phyloP scores from a whole-genome alignment of 2,113 vertebrate genomes.

The Ammodytes marinus region DNA sequence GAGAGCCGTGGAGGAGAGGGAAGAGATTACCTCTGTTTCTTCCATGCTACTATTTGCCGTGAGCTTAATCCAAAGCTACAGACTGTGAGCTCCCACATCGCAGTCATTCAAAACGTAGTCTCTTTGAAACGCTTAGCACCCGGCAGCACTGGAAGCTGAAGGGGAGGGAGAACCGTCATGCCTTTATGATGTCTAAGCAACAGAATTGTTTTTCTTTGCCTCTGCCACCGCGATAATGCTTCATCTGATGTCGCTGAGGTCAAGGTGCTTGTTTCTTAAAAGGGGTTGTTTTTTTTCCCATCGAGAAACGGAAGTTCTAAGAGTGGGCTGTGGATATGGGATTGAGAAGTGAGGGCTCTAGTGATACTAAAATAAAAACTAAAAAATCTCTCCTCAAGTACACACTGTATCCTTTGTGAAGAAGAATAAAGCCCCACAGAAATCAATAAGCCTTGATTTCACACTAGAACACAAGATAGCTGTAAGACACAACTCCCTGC shows the following conservation, averaged over 20 bases:
- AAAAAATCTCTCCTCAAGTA: slow-evolving; percentile 41
- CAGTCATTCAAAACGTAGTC: slow-evolving; percentile 68
- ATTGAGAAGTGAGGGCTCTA: slow-evolving; percentile 57
- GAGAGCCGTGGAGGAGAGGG: slow-evolving; percentile 65
- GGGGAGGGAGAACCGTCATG: slow-evolving; percentile 52
- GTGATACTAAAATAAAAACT: slow-evolving; percentile 40
- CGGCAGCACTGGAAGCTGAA: slow-evolving; percentile 41
- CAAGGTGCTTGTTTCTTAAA: slow-evolving; percentile 44
- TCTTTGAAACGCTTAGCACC: slow-evolving; percentile 70
- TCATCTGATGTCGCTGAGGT: slow-evolving; percentile 51
- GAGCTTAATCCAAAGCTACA: slow-evolving; percentile 80
- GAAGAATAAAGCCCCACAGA: slow-evolving; percentile 53
- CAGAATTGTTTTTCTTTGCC: slow-evolving; percentile 68
- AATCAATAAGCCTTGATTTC: slow-evolving; percentile 74
- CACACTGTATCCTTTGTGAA: slow-evolving; percentile 51
- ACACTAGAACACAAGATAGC: slow-evolving; percentile 57
- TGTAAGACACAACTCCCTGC: slow-evolving; percentile 66
- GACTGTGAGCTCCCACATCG: slow-evolving; percentile 72
- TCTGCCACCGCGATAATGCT: slow-evolving; percentile 49
- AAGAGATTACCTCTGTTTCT: slow-evolving; percentile 83
- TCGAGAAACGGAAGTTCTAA: slow-evolving; percentile 15
- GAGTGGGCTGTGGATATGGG: slow-evolving; percentile 14
- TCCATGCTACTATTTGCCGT: slow-evolving; percentile 78
- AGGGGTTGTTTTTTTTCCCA: slow-evolving; percentile 30
- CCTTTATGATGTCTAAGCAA: slow-evolving; percentile 63